A percentile compares a stretch with the other conserved stretches of the same genome.
Conservation (phyloP, 1,140 invertebrate species). For the Leguminivora glycinivorella region DNA sequence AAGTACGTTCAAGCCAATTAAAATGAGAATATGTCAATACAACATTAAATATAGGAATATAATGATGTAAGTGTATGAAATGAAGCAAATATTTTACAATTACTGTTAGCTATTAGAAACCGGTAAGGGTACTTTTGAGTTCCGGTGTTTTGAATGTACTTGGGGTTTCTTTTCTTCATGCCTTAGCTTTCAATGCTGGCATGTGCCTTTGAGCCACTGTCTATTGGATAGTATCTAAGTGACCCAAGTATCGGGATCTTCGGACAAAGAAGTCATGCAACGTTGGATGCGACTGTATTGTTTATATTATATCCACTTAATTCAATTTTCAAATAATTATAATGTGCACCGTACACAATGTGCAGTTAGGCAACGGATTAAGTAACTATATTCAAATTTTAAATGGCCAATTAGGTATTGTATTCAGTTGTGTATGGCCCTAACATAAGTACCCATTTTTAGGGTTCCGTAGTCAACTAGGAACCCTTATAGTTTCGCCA, state of each 20-base stretch:
- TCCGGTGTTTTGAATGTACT: not conserved
- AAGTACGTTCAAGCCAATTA: conserved; percentile 76
- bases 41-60: not conserved
- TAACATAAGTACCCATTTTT: no score
- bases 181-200: not conserved
- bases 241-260: no score
- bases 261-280: no score
- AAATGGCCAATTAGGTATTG: conserved; percentile 35
- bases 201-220: not conserved
- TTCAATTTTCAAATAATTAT: no score
- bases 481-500: no score
- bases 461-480: no score
- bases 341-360: no score
- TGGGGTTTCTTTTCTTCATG: not conserved
- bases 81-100: not conserved
- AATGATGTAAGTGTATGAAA: not conserved
- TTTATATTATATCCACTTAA: no score
- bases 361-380: not conserved
- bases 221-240: no score
- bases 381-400: conserved; percentile 35
- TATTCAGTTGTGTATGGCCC: conserved; percentile 9
- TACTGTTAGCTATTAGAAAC: no score
- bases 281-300: no score
- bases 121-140: no score
- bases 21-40: conserved; percentile 58